These are phyloP conservation scores for Brachionus asplanchnoidis DNA, from an alignment of 1,140 invertebrate genomes.

Conservation along the genomic window DNA sequence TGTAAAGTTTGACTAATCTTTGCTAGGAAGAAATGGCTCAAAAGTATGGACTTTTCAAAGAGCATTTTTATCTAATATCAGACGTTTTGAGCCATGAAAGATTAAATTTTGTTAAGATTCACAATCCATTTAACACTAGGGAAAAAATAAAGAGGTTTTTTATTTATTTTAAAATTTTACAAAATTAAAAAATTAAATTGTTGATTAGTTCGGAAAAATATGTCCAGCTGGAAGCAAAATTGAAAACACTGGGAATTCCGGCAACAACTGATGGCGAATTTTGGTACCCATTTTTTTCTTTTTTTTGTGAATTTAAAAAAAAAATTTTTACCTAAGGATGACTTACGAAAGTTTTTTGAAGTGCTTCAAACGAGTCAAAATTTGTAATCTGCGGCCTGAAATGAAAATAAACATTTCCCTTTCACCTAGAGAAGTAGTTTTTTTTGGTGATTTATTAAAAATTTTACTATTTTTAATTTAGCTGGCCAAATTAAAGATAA, in stretches of 20 bases:
- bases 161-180: neutral
- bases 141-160: slow-evolving; percentile 34
- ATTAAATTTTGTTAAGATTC: slow-evolving; percentile 19
- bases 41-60: slow-evolving; percentile 37
- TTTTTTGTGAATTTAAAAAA: neutral
- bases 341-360: slow-evolving; percentile 36
- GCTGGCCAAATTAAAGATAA: neutral
- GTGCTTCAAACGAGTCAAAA: slow-evolving; percentile 30
- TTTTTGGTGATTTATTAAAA: neutral
- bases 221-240: neutral
- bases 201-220: slow-evolving; percentile 8
- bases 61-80: slow-evolving; percentile 36
- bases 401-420: neutral
- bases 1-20: neutral
- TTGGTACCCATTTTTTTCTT: neutral
- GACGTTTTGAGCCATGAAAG: slow-evolving; percentile 9
- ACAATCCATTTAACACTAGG: slow-evolving; percentile 37
- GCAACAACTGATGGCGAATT: slow-evolving; percentile 33
- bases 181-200: neutral
- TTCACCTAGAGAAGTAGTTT: neutral
- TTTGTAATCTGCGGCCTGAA: slow-evolving; percentile 17
- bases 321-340: neutral
- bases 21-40: slow-evolving; percentile 39
- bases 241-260: neutral
- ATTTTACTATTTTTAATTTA: neutral